phyloP scores from a whole-genome alignment of 2,888 invertebrate genomes.

The Rhorus exstirpatorius region DNA sequence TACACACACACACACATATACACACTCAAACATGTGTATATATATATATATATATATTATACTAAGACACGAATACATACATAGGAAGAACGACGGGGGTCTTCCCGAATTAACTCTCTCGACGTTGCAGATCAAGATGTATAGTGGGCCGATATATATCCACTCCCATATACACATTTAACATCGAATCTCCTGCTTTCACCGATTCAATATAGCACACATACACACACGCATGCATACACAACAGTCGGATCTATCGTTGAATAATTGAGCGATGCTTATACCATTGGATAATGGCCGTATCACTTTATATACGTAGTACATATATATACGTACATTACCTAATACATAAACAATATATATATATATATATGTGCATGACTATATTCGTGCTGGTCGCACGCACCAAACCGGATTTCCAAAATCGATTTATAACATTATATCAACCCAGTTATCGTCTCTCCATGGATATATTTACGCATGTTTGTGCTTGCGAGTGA shows the following conservation, averaged over 20 bases:
- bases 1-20: constrained; percentile 9
- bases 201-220: constrained; percentile 29
- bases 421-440: constrained; percentile 68
- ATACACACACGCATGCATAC: neutral
- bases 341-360: constrained; percentile 19
- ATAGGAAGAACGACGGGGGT: constrained; percentile 39
- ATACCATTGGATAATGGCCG: constrained; percentile 57
- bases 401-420: constrained; percentile 60
- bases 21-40: neutral
- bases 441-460: constrained; percentile 54
- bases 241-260: constrained; percentile 45
- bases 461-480: neutral
- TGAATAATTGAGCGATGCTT: constrained; percentile 64
- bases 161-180: constrained; percentile 34
- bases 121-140: constrained; percentile 68
- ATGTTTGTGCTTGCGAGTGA: neutral
- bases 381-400: constrained; percentile 36
- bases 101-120: constrained; percentile 68
- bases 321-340: constrained; percentile 27
- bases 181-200: constrained; percentile 48
- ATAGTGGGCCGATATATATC: constrained; percentile 38
- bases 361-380: too few species aligned
- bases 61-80: neutral
- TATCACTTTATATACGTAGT: constrained; percentile 48
- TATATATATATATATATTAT: neutral